Conservation (phyloP, 2,797 vertebrate genomes). For the Acridotheres tristis region DNA sequence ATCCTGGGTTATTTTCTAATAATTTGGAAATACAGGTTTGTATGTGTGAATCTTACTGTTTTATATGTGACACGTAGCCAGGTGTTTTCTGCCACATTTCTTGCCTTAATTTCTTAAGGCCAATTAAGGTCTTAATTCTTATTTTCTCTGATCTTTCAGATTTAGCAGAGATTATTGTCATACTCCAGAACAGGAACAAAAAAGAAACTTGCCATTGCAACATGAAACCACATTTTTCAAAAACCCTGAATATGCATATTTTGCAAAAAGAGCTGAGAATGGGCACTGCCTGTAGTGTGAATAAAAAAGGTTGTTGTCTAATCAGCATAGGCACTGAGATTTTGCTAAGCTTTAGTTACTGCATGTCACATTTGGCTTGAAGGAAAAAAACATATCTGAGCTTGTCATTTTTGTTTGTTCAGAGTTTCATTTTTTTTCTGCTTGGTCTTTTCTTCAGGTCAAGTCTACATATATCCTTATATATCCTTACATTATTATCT, state of each 20-base stretch:
- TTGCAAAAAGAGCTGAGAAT: conserved; percentile 14
- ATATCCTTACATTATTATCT: background rate
- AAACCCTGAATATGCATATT: background rate
- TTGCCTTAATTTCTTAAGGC: background rate
- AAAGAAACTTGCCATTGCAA: background rate
- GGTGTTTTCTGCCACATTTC: background rate
- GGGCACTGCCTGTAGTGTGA: background rate
- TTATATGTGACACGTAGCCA: background rate
- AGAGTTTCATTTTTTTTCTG: background rate
- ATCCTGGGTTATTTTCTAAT: background rate
- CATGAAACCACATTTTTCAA: conserved; percentile 3
- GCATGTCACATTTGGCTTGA: background rate
- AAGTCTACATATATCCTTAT: background rate
- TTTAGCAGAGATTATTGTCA: background rate
- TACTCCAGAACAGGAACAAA: background rate
- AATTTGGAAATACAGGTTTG: background rate
- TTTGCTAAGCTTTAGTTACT: conserved; percentile 40
- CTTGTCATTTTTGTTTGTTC: background rate
- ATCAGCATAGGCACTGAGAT: conserved; percentile 19
- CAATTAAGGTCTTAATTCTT: background rate
- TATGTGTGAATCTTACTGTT: background rate
- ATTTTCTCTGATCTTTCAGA: background rate
- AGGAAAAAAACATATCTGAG: background rate
- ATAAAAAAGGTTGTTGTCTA: conserved; percentile 22
- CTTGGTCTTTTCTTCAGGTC: background rate